Conservation (phyloP, 1,140 invertebrate genomes). For the Trichonephila clavipes region DNA sequence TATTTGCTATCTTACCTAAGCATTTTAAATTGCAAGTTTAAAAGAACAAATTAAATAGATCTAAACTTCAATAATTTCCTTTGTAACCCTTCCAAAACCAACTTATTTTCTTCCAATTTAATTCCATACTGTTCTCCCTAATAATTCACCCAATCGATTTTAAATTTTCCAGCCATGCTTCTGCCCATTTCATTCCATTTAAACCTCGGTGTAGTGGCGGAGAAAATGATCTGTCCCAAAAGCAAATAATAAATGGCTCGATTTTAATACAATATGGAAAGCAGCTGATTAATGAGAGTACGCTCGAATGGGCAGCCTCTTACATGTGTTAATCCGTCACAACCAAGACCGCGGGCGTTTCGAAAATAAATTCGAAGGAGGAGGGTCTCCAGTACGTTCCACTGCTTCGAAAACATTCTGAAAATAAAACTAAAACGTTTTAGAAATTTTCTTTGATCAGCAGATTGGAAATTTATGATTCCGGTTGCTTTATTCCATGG, state of each 20-base stretch:
- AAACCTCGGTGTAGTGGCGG: neutral
- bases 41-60: too few relatives aligned
- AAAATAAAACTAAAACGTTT: slow-evolving; percentile 30
- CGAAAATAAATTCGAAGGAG: slow-evolving; percentile 24
- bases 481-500: neutral
- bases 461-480: neutral
- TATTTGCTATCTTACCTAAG: too few relatives aligned
- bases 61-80: too few relatives aligned
- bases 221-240: slow-evolving; percentile 43
- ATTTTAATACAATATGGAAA: slow-evolving; percentile 51
- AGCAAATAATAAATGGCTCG: slow-evolving; percentile 48
- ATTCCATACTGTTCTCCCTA: neutral
- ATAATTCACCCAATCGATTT: slow-evolving; percentile 20
- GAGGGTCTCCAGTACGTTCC: neutral
- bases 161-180: neutral
- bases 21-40: too few relatives aligned
- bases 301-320: neutral
- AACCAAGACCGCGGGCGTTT: neutral
- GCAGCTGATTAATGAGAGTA: slow-evolving; percentile 15
- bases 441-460: slow-evolving; percentile 32
- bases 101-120: neutral
- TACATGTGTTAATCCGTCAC: slow-evolving; percentile 47
- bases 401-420: neutral
- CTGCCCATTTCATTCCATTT: slow-evolving; percentile 19
- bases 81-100: neutral